Percentiles rank a stretch among this genome's conserved stretches.
Evolutionary conservation across 2,797 vertebrate species (phyloP).

Genomic region (Fistularia commersonii): DNA sequence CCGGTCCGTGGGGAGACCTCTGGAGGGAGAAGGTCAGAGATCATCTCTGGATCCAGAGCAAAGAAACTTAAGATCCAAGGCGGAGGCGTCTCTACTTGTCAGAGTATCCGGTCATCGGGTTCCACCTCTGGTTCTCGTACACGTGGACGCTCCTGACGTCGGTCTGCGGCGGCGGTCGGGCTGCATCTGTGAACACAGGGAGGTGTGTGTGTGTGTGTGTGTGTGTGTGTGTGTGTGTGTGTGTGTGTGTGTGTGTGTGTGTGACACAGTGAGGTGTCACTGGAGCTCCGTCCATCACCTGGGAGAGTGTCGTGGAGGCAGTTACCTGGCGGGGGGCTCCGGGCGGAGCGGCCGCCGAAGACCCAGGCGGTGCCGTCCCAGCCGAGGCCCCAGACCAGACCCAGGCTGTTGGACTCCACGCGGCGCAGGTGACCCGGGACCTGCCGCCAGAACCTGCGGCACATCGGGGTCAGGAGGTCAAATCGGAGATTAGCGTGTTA

Average conservation of each 20-base stretch:
- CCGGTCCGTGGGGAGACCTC: constrained; percentile 92
- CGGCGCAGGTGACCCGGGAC: constrained; percentile 89
- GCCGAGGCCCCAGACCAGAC: constrained; percentile 93
- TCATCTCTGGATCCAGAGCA: constrained; percentile 65
- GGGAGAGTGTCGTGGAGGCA: constrained; percentile 7
- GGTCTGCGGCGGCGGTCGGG: constrained; percentile 76
- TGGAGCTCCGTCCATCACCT: no score
- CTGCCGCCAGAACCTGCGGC: constrained; percentile 94
- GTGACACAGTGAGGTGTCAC: no score
- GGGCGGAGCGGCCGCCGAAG: constrained; percentile 80
- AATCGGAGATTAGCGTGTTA: no score
- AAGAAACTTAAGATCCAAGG: background rate
- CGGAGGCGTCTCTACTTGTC: constrained; percentile 76
- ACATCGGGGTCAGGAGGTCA: no score
- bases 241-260: no score
- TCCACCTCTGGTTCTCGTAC: constrained; percentile 98
- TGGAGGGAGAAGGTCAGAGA: constrained; percentile 42
- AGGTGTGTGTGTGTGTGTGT: background rate
- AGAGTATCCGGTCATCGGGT: constrained; percentile 93
- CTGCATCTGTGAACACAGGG: constrained; percentile 56
- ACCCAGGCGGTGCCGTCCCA: constrained; percentile 92
- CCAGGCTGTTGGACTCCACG: constrained; percentile 87
- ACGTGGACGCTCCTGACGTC: constrained; percentile 86
- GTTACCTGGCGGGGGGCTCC: constrained; percentile 83
- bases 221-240: no score